Evolutionary conservation across 1,140 invertebrate genomes (phyloP).

Genomic region (Calephelis nemesis): DNA sequence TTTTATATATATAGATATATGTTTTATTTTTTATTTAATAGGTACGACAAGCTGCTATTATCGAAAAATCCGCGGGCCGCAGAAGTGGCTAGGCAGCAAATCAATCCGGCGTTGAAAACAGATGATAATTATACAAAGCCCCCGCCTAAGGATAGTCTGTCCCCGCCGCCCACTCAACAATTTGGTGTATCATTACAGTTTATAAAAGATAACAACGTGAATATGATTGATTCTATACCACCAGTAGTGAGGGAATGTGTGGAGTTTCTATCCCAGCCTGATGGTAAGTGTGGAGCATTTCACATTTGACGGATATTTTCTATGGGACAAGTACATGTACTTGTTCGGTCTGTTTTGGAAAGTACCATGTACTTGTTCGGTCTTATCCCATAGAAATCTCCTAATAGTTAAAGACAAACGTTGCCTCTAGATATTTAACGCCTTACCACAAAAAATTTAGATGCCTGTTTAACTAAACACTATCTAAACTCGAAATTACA

Average conservation of each 20-base stretch:
- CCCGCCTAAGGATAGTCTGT: conserved; percentile 37
- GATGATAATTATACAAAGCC: conserved; percentile 36
- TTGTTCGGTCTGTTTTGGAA: no score
- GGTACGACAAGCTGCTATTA: conserved; percentile 86
- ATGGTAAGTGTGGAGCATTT: conserved; percentile 80
- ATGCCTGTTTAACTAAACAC: no score
- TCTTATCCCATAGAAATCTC: no score
- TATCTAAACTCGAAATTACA: no score
- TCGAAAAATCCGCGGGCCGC: conserved; percentile 80
- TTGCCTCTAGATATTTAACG: no score
- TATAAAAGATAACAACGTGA: conserved; percentile 92
- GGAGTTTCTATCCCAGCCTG: conserved; percentile 92
- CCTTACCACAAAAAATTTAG: no score
- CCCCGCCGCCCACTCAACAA: conserved; percentile 88
- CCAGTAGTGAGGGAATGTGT: conserved; percentile 94
- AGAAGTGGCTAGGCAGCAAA: conserved; percentile 41
- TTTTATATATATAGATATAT: background rate
- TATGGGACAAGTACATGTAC: no score
- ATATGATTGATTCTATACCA: conserved; percentile 86
- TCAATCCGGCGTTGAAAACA: conserved; percentile 26
- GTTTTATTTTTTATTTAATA: conserved; percentile 68
- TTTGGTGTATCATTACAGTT: conserved; percentile 96
- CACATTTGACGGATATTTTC: background rate
- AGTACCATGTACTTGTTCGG: no score
- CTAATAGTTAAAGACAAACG: no score